These are phyloP conservation scores for Drosophila gunungcola DNA, from an alignment of 1,140 invertebrate genomes.

Conservation along the genomic window DNA sequence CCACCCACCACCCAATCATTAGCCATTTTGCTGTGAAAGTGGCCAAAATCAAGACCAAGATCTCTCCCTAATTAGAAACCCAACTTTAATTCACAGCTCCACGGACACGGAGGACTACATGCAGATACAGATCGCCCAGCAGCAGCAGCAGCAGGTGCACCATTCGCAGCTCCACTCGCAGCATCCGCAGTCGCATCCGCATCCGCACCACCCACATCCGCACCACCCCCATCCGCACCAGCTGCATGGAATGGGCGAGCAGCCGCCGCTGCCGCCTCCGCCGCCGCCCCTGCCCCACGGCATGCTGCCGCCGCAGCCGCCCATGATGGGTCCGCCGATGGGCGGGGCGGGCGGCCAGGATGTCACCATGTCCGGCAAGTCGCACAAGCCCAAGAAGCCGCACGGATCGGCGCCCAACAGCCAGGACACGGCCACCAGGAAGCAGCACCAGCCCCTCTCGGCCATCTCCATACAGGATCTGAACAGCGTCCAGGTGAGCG, in stretches of 20 bases:
- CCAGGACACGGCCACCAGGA: slow-evolving; percentile 83
- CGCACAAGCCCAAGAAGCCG: slow-evolving; percentile 68
- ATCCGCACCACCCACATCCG: slow-evolving; percentile 73
- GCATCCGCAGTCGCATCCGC: slow-evolving; percentile 82
- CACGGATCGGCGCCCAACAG: slow-evolving; percentile 85
- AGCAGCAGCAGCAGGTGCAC: slow-evolving; percentile 68
- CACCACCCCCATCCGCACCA: slow-evolving; percentile 53
- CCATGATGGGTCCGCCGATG: slow-evolving; percentile 38
- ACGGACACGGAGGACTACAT: slow-evolving; percentile 84
- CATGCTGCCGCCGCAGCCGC: slow-evolving; percentile 83
- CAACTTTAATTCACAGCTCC: slow-evolving; percentile 57
- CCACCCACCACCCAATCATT: slow-evolving; percentile 1
- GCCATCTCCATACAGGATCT: slow-evolving; percentile 94
- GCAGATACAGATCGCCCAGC: slow-evolving; percentile 81
- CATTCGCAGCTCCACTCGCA: slow-evolving; percentile 47
- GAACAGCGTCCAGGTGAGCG: slow-evolving; percentile 89
- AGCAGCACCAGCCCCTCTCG: slow-evolving; percentile 89
- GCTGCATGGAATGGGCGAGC: slow-evolving; percentile 58
- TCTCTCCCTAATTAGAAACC: slow-evolving; percentile 1
- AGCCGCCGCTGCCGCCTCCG: slow-evolving; percentile 84
- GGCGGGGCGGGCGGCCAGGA: slow-evolving; percentile 48
- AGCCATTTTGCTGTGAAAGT: slow-evolving; percentile 25
- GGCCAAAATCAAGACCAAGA: not conserved
- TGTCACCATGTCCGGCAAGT: slow-evolving; percentile 47
- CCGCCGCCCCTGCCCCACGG: slow-evolving; percentile 85